Evolutionary conservation across 1,140 invertebrate genomes (phyloP).

Genomic region (Drosophila obscura): DNA sequence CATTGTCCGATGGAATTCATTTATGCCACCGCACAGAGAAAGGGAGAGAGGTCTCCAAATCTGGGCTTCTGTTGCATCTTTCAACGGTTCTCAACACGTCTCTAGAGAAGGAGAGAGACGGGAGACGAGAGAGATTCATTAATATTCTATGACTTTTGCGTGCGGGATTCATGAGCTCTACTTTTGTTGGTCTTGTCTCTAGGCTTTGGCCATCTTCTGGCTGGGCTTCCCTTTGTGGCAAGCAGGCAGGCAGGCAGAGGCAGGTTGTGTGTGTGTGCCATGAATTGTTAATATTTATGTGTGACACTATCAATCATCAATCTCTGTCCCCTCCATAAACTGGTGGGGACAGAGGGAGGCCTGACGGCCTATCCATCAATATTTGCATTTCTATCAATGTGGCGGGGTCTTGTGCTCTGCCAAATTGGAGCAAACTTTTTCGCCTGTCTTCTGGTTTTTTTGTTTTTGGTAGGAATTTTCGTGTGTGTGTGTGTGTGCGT

Average conservation of each 20-base stretch:
- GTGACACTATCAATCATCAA: slow-evolving; percentile 76
- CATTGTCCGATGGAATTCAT: slow-evolving; percentile 32
- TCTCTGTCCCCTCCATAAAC: slow-evolving; percentile 31
- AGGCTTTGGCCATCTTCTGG: slow-evolving; percentile 11
- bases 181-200: slow-evolving; percentile 18
- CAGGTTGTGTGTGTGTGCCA: slow-evolving; percentile 57
- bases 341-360: slow-evolving; percentile 6
- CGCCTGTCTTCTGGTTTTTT: slow-evolving; percentile 15
- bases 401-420: slow-evolving; percentile 20
- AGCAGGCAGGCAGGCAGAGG: not conserved
- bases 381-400: slow-evolving; percentile 59
- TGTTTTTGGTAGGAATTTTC: slow-evolving; percentile 26
- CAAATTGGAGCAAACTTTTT: slow-evolving; percentile 33
- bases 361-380: slow-evolving; percentile 59
- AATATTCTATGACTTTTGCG: slow-evolving; percentile 73
- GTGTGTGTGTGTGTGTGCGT: not conserved
- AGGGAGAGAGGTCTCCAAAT: slow-evolving; percentile 1
- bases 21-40: slow-evolving; percentile 36
- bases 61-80: slow-evolving; percentile 36
- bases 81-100: slow-evolving; percentile 43
- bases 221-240: slow-evolving; percentile 1
- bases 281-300: slow-evolving; percentile 77
- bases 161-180: slow-evolving; percentile 44
- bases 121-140: slow-evolving; percentile 35
- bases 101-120: slow-evolving; percentile 13